Evolutionary conservation across 2,888 invertebrate species (phyloP).

Genomic region (Diarsia rubi): DNA sequence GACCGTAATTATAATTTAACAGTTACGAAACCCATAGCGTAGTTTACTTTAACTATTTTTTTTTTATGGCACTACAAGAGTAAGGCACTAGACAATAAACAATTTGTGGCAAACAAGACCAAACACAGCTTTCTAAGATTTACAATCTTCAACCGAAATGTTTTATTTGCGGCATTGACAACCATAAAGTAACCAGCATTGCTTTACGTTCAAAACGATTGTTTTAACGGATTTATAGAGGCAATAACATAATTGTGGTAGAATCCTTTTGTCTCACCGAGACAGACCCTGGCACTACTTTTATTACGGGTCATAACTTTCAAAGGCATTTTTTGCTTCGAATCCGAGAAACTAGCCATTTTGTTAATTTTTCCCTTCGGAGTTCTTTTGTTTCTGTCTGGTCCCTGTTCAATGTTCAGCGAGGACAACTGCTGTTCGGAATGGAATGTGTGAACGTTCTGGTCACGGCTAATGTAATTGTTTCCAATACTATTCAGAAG

Average conservation of each 20-base stretch:
- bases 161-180: constrained; percentile 85
- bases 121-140: constrained; percentile 73
- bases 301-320: constrained; percentile 80
- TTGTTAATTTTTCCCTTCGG: constrained; percentile 76
- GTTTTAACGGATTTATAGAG: constrained; percentile 82
- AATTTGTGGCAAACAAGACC: constrained; percentile 65
- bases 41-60: neutral
- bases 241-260: constrained; percentile 85
- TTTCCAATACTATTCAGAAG: constrained; percentile 75
- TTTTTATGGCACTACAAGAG: constrained; percentile 32
- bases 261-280: constrained; percentile 79
- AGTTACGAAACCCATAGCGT: neutral
- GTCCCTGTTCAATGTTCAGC: constrained; percentile 64
- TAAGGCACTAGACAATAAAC: constrained; percentile 49
- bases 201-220: constrained; percentile 76
- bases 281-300: constrained; percentile 73
- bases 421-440: constrained; percentile 60
- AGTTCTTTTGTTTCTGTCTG: constrained; percentile 74
- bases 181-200: constrained; percentile 76
- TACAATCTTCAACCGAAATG: constrained; percentile 71
- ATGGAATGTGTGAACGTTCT: constrained; percentile 78
- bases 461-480: constrained; percentile 79
- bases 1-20: neutral
- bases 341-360: constrained; percentile 75
- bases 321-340: constrained; percentile 77